Evolutionary conservation across 2,888 invertebrate genomes (phyloP), one percentile per base, ranked within the genome.

Genomic region (Folsomia candida): DNA sequence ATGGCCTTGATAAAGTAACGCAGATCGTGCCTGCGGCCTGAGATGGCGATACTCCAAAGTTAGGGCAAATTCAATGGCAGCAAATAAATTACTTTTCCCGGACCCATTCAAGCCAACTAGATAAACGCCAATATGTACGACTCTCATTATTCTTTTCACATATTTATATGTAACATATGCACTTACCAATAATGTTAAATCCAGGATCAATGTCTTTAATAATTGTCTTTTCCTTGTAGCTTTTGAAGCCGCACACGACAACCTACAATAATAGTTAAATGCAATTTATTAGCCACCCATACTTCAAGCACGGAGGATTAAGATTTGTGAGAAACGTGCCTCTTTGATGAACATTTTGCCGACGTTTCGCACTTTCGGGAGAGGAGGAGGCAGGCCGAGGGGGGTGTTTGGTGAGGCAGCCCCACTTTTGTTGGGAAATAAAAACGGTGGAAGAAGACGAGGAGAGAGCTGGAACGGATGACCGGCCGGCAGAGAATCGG

Each of bases 21-120:
- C 24, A 24, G 18, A 64, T 18, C 71, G 26, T 51, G 64, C 69
- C 20, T 65, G 63, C 0, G 58, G 59, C 9, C 65, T 70, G 37
- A 72, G 9, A 20, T 58, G 67, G 24, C 64, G 28, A 65, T 64
- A 69, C 18, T 76, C 77, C 20, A 71, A 9, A 1, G 74, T 69
- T 0, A 78, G 65, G 2, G 75, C 73, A 54, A 75, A 75, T 24
- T 78, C 74, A 24, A 78, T 68, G 1, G 76, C 77, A 70, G 75
- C 67, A 68, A 75, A 75, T 22, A 75, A 60, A 24, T 75, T 75
- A 28, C 75, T 75, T 63, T 75, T 75, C 18, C 75, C 75, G 66
- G 73, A 73, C 14, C 75, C 75, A 68, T 75, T 75, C 20, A 71
- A 67, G 0, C 75, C 75, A 26, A 75, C 73, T 69, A 51, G 11